phyloP scores from a whole-genome alignment of 2,113 vertebrate genomes.

The Amazona vittata region DNA sequence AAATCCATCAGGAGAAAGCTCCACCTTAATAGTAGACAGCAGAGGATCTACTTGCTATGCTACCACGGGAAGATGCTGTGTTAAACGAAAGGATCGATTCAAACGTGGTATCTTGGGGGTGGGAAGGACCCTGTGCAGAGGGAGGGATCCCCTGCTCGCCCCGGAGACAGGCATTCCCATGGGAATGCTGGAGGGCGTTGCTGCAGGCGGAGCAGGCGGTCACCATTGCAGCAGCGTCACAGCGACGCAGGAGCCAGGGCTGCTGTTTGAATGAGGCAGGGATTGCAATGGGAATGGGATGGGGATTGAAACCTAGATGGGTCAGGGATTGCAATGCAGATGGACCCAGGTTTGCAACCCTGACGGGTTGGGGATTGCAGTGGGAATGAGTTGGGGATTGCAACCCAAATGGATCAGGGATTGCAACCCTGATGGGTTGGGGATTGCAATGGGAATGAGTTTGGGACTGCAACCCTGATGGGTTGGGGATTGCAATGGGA shows the following conservation, averaged over 20 bases:
- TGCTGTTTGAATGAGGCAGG: background rate
- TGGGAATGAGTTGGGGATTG: too few relatives aligned
- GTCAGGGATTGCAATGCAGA: accelerated
- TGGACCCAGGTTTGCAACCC: too few relatives aligned
- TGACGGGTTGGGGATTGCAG: background rate
- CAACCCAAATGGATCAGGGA: background rate
- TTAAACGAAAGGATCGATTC: background rate
- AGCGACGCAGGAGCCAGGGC: background rate
- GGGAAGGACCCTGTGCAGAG: background rate
- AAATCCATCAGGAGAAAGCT: accelerated
- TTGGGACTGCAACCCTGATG: background rate
- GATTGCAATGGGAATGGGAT: background rate
- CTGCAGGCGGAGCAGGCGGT: background rate
- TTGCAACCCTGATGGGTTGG: background rate
- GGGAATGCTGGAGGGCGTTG: background rate
- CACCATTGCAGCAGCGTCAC: background rate
- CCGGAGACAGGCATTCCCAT: accelerated
- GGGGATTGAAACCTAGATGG: background rate
- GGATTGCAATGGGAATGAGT: background rate
- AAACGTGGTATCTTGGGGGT: accelerated
- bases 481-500: too few relatives aligned
- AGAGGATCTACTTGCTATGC: accelerated
- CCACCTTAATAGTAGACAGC: background rate
- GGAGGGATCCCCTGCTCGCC: background rate
- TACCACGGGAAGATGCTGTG: background rate